phyloP scores from a whole-genome alignment of 2,797 vertebrate genomes.

The Garrulus glandarius region DNA sequence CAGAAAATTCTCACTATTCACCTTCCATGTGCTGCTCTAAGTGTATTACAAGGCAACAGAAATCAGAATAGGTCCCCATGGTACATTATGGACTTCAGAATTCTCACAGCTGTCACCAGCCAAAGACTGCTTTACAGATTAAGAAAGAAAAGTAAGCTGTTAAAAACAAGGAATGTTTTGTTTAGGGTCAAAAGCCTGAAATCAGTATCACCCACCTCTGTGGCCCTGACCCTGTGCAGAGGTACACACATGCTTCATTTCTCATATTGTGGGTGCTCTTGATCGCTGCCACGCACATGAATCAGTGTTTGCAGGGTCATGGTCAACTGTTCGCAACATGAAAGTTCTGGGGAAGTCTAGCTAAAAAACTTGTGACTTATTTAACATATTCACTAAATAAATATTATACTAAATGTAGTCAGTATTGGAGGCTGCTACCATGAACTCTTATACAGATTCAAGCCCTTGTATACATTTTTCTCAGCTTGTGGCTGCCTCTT shows the following conservation, averaged over 20 bases:
- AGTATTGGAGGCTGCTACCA: neutral
- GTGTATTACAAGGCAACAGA: conserved; percentile 24
- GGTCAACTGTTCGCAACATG: neutral
- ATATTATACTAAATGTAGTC: neutral
- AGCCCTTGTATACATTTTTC: neutral
- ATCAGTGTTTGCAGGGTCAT: neutral
- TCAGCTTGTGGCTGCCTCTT: neutral
- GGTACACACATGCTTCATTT: neutral
- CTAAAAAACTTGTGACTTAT: neutral
- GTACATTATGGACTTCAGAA: conserved; percentile 13
- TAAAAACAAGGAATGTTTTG: neutral
- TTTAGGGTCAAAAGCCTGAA: neutral
- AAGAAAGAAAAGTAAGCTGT: neutral
- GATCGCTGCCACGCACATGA: accelerated
- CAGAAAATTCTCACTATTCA: conserved; percentile 40
- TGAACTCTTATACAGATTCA: neutral
- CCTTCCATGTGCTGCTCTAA: conserved; percentile 34
- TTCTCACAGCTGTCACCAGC: conserved; percentile 43
- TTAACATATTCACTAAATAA: neutral
- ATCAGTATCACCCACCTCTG: neutral
- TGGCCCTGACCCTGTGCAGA: neutral
- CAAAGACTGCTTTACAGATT: conserved; percentile 52
- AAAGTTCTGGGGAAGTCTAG: neutral
- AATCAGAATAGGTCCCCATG: conserved; percentile 25
- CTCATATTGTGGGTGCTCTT: neutral